Conservation (phyloP, 1,140 invertebrate species). For the Ylistrum balloti region DNA sequence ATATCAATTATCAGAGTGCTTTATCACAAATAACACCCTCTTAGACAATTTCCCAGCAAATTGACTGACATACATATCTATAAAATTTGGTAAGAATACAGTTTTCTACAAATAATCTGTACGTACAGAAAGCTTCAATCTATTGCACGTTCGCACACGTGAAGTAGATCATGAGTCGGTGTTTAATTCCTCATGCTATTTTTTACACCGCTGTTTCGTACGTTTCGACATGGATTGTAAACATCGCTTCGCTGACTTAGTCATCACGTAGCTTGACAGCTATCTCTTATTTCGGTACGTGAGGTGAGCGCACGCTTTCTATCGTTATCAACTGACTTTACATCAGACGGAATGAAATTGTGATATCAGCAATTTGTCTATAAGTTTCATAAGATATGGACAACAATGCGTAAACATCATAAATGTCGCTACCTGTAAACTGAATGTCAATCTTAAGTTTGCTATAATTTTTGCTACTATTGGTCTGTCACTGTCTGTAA, state of each 20-base stretch:
- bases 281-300: neutral
- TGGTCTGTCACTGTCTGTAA: too few relatives aligned
- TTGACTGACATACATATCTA: neutral
- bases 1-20: neutral
- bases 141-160: constrained; percentile 23
- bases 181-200: constrained; percentile 39
- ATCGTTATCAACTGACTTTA: too few relatives aligned
- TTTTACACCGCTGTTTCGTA: neutral
- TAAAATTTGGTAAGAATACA: neutral
- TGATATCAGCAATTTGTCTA: neutral
- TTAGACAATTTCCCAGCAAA: neutral
- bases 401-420: neutral
- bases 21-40: neutral
- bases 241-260: neutral
- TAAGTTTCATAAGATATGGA: neutral
- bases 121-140: neutral
- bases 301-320: constrained; percentile 10
- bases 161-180: neutral
- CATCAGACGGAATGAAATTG: too few relatives aligned
- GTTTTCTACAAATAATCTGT: neutral
- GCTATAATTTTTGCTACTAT: too few relatives aligned
- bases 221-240: neutral
- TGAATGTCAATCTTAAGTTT: too few relatives aligned
- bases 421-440: too few relatives aligned
- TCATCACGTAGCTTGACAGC: neutral